Percentiles rank a stretch among this genome's conserved stretches.
These are phyloP conservation scores for Pseudolycoriella hygida DNA, from an alignment of 2,888 invertebrate genomes.

Conservation along the genomic window DNA sequence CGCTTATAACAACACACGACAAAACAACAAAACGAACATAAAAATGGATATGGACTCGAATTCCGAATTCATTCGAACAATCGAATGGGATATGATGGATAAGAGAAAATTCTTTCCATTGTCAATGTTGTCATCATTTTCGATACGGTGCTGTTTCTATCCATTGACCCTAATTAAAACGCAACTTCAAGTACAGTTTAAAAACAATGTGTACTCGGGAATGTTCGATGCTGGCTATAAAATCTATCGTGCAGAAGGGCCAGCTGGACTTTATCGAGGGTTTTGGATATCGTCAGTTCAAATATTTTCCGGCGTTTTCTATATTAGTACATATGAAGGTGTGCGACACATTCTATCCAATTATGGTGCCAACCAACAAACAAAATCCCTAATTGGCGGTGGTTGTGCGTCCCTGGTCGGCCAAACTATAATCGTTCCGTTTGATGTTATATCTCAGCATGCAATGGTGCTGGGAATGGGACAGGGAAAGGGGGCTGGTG, in stretches of 20 bases:
- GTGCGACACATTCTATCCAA: conserved; percentile 61
- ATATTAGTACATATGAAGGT: conserved; percentile 87
- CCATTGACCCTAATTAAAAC: conserved; percentile 90
- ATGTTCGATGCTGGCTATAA: conserved; percentile 79
- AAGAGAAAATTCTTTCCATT: conserved; percentile 85
- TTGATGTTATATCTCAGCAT: conserved; percentile 93
- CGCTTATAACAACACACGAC: no score
- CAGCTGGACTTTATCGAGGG: conserved; percentile 77
- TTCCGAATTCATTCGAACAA: conserved; percentile 48
- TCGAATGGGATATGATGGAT: conserved; percentile 98
- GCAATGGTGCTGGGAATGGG: conserved; percentile 77
- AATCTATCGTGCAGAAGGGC: conserved; percentile 70
- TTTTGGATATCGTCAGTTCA: conserved; percentile 90
- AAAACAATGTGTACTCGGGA: conserved; percentile 65
- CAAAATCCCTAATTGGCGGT: conserved; percentile 70
- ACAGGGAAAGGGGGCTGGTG: conserved; percentile 29
- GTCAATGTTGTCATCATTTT: conserved; percentile 58
- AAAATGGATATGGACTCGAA: background rate
- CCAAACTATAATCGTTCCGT: conserved; percentile 90
- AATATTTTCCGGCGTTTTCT: conserved; percentile 71
- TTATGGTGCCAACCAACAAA: conserved; percentile 21
- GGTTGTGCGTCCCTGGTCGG: conserved; percentile 83
- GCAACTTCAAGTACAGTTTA: conserved; percentile 73
- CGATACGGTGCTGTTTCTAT: conserved; percentile 56
- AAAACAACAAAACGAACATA: no score